Conservation (phyloP, 1,140 invertebrate species). For the Euura lappo region DNA sequence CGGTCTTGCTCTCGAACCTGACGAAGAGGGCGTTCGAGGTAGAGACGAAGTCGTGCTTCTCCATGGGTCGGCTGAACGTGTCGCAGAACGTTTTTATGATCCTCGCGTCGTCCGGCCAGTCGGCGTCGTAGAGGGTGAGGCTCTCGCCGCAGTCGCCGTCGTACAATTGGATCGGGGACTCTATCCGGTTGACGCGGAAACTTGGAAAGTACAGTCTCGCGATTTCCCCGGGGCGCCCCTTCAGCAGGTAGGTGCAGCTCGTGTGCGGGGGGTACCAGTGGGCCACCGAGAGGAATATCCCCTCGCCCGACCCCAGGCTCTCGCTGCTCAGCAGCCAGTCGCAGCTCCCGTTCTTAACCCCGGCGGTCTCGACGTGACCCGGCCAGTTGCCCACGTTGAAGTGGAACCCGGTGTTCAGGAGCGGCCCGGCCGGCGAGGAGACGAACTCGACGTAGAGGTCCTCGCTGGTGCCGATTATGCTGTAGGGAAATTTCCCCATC, state of each 20-base stretch:
- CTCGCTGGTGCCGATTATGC: conserved; percentile 89
- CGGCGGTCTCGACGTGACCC: conserved; percentile 85
- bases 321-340: conserved; percentile 86
- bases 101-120: conserved; percentile 82
- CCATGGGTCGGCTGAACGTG: conserved; percentile 88
- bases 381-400: conserved; percentile 94
- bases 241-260: conserved; percentile 87
- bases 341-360: conserved; percentile 82
- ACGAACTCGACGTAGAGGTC: conserved; percentile 92
- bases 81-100: conserved; percentile 94
- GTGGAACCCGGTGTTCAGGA: conserved; percentile 90
- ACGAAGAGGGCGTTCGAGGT: conserved; percentile 85
- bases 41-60: conserved; percentile 90
- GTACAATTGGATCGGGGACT: conserved; percentile 83
- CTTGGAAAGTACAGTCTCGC: conserved; percentile 88
- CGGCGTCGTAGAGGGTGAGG: conserved; percentile 84
- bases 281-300: conserved; percentile 87
- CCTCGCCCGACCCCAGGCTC: conserved; percentile 78
- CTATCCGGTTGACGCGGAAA: conserved; percentile 87
- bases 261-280: conserved; percentile 93
- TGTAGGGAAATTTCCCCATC: conserved; percentile 92
- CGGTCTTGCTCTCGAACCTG: conserved; percentile 87
- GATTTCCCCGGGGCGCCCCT: conserved; percentile 82
- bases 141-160: conserved; percentile 89
- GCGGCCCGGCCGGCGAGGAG: conserved; percentile 84